Evolutionary conservation across 1,140 invertebrate genomes (phyloP).

Genomic region (Mactra quadrangularis): DNA sequence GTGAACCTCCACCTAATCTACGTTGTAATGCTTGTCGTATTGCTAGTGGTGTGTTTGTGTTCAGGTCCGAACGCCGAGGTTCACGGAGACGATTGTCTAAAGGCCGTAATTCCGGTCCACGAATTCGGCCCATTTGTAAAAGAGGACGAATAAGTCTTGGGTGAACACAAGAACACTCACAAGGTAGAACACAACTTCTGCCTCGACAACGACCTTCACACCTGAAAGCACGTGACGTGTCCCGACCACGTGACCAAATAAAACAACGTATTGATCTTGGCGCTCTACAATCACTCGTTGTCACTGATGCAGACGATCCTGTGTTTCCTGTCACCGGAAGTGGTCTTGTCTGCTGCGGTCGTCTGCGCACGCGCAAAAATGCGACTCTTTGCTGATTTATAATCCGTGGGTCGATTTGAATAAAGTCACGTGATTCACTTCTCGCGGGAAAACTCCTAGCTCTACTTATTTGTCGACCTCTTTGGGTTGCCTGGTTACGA

Average conservation of each 20-base stretch:
- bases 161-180: constrained; percentile 44
- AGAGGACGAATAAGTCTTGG: constrained; percentile 15
- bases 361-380: too few relatives aligned
- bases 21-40: neutral
- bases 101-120: constrained; percentile 26
- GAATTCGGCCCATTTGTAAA: constrained; percentile 1
- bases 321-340: too few relatives aligned
- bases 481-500: too few relatives aligned
- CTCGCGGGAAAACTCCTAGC: too few relatives aligned
- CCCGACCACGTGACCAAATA: constrained; percentile 24
- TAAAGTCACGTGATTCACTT: too few relatives aligned
- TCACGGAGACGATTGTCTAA: neutral
- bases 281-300: neutral
- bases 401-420: too few relatives aligned
- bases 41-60: neutral
- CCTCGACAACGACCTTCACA: constrained; percentile 24
- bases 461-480: too few relatives aligned
- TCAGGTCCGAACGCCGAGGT: neutral
- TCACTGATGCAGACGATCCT: too few relatives aligned
- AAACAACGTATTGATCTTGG: constrained; percentile 33
- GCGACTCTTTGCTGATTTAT: too few relatives aligned
- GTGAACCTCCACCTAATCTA: too few relatives aligned
- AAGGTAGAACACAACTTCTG: constrained; percentile 2
- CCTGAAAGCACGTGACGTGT: constrained; percentile 24
- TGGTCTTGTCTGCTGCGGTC: too few relatives aligned